phyloP scores from a whole-genome alignment of 2,888 invertebrate genomes.

The Stratiomys singularior region DNA sequence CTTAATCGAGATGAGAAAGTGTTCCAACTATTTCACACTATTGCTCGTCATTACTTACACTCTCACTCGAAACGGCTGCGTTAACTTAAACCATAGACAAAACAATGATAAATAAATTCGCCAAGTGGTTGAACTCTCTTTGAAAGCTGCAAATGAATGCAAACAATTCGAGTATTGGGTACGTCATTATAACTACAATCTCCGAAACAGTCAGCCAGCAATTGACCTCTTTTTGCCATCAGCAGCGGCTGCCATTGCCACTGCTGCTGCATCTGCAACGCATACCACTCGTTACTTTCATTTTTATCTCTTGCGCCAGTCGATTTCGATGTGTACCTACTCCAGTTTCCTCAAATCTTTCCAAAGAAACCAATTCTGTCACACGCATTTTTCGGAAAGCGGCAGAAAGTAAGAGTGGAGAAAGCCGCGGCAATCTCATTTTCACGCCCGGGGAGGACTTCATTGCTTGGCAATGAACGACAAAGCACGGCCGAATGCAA shows the following conservation, averaged over 20 bases:
- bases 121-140: too few relatives aligned
- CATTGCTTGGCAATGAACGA: background rate
- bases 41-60: too few relatives aligned
- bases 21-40: too few relatives aligned
- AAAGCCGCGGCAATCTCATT: constrained; percentile 16
- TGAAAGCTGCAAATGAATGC: background rate
- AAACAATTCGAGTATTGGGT: background rate
- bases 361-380: constrained; percentile 1
- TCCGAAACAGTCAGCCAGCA: background rate
- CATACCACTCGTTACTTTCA: background rate
- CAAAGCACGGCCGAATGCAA: constrained; percentile 1
- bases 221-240: background rate
- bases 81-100: too few relatives aligned
- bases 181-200: background rate
- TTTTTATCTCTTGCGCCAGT: constrained; percentile 24
- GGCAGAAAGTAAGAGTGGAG: constrained; percentile 33
- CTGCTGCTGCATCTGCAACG: too few relatives aligned
- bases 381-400: background rate
- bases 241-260: background rate
- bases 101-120: too few relatives aligned
- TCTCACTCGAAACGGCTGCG: too few relatives aligned
- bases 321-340: constrained; percentile 15
- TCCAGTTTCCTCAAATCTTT: constrained; percentile 21
- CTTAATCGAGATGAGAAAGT: too few relatives aligned
- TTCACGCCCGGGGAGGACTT: constrained; percentile 21